Base-by-base conservation (phyloP, 2,888 invertebrate genomes). In the Caenorhabditis sp. region DNA sequence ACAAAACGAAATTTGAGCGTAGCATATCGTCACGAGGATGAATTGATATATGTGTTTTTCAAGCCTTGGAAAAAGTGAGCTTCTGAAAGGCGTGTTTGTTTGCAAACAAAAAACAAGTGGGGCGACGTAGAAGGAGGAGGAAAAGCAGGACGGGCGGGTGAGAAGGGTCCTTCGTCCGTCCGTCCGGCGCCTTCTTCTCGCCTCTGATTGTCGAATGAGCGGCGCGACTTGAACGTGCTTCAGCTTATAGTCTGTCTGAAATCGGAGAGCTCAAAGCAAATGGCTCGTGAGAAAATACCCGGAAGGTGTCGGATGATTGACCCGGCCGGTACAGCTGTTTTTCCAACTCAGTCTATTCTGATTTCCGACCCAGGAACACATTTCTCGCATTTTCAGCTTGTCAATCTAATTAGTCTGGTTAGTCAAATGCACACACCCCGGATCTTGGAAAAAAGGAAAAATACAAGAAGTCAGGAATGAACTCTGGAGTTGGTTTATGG, bases 11-110 rank as follows among this genome's bases (percentile, higher is more conserved):
- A 56, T n/a, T 48, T 55, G 24, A 46, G 27, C 30, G 32, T 26
- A 45, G 27, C 17, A 27, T 41, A 52, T 32, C 35, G 35, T 20
- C 20, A 20, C 45, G 45, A 20, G 27, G 27, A 45, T 66, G 35
- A 37, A 46, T 55, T 68, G 68, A 68, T 68, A 68, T 58, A 66
- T 66, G 66, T 58, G 68, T 68, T 68, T 68, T 68, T 61, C 26
- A 35, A 59, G 68, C 53, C 59, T 70, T 32, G 39, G 41, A 52
- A 58, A 58, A 68, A 58, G 50, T 43, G 68, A 43, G 68, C 58
- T 56, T 53, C 59, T 70, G 53, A 59, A 59, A 70, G 20, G 37
- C 43, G 53, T 70, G 59, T 59, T 70, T 70, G 53, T 70, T 68
- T 50, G 70, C 70, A 53, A 59, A 70, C 59, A 70, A 70, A 70